Evolutionary conservation across 2,113 vertebrate genomes (phyloP).

Genomic region (Entelurus aequoreus): DNA sequence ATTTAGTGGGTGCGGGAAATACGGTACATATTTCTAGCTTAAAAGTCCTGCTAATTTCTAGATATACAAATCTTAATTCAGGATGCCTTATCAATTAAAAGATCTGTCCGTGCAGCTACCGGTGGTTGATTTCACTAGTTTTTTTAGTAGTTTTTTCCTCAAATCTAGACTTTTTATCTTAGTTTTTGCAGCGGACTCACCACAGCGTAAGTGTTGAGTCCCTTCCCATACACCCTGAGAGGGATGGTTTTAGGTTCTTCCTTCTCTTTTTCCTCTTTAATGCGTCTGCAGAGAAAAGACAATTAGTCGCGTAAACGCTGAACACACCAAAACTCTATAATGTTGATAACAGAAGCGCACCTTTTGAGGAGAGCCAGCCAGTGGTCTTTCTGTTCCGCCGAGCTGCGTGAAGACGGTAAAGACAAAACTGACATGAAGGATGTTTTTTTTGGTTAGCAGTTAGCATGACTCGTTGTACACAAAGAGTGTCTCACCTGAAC

Average conservation of each 20-base stretch:
- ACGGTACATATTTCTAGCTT: too few species aligned
- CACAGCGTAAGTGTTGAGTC: slow-evolving; percentile 81
- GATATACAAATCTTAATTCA: too few species aligned
- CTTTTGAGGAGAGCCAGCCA: slow-evolving; percentile 88
- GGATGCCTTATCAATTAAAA: too few species aligned
- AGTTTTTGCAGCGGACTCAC: slow-evolving; percentile 70
- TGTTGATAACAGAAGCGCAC: slow-evolving; percentile 56
- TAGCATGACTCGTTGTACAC: too few species aligned
- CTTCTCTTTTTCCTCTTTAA: slow-evolving; percentile 87
- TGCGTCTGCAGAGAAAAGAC: slow-evolving; percentile 71
- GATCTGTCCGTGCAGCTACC: too few species aligned
- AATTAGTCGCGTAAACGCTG: not conserved
- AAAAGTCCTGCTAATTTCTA: too few species aligned
- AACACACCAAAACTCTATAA: not conserved
- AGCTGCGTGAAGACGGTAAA: slow-evolving; percentile 62
- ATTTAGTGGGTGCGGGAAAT: too few species aligned
- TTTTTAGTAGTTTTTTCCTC: too few species aligned
- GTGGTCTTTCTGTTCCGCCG: slow-evolving; percentile 83
- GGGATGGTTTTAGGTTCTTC: slow-evolving; percentile 90
- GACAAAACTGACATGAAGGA: not conserved
- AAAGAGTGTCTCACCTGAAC: slow-evolving; percentile 78
- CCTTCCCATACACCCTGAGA: slow-evolving; percentile 88
- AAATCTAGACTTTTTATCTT: too few species aligned
- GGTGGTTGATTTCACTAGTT: too few species aligned
- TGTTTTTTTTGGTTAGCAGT: too few species aligned